Evolutionary conservation across 2,113 vertebrate species (phyloP).

Genomic region (Elachura formosa): DNA sequence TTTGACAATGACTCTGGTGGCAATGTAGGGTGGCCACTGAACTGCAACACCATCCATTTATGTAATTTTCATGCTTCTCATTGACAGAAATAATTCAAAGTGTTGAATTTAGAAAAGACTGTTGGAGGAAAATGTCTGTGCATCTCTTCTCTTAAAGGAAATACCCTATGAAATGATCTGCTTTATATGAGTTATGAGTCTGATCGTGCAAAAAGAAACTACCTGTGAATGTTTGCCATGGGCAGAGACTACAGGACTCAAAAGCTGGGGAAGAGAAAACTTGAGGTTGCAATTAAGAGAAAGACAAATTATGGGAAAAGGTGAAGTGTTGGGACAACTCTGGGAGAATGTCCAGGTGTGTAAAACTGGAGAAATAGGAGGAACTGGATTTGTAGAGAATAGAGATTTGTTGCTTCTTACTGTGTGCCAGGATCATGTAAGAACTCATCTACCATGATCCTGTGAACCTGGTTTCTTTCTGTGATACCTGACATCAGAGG

Average conservation of each 20-base stretch:
- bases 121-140: not conserved
- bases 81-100: not conserved
- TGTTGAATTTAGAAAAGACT: not conserved
- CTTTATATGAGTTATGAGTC: not conserved
- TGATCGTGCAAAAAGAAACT: not conserved
- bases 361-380: not conserved
- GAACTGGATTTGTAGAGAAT: not conserved
- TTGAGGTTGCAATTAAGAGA: not conserved
- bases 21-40: not conserved
- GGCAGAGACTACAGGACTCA: not conserved
- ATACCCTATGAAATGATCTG: not conserved
- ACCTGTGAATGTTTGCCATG: accelerated
- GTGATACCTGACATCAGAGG: not conserved
- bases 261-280: not conserved
- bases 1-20: not conserved
- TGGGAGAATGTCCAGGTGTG: not conserved
- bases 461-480: not conserved
- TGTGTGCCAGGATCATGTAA: not conserved
- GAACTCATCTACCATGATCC: accelerated
- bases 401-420: not conserved
- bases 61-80: not conserved
- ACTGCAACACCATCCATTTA: not conserved
- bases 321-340: not conserved
- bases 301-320: not conserved
- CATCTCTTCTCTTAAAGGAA: not conserved